Conservation (phyloP, 2,888 invertebrate species). For the Parnassius glacialis region DNA sequence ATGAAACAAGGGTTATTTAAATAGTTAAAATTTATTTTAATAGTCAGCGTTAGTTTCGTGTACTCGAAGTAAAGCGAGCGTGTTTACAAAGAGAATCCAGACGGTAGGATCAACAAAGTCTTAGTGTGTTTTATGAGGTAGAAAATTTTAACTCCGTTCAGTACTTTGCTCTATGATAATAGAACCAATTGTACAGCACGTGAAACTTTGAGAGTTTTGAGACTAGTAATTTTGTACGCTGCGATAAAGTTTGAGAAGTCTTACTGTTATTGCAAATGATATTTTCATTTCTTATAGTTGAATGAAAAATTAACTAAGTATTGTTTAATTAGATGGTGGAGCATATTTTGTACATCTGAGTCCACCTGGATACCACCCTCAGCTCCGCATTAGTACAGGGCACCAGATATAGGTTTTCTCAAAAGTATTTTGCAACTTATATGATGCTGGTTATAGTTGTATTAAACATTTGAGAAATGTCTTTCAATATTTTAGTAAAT, state of each 20-base stretch:
- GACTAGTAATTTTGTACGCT: constrained; percentile 26
- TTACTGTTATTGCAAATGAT: constrained; percentile 8
- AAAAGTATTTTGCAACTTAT: too few relatives aligned
- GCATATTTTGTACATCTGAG: too few relatives aligned
- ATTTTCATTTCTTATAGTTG: too few relatives aligned
- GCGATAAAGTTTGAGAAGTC: constrained; percentile 25
- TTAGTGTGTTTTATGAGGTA: constrained; percentile 50
- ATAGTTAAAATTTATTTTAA: constrained; percentile 27
- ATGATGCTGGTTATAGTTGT: too few relatives aligned
- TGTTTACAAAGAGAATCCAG: constrained; percentile 42
- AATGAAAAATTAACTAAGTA: too few relatives aligned
- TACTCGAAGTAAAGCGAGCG: constrained; percentile 31
- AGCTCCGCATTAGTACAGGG: too few relatives aligned
- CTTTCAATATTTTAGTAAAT: too few relatives aligned
- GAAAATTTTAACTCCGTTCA: constrained; percentile 57
- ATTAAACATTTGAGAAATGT: too few relatives aligned
- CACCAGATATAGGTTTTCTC: too few relatives aligned
- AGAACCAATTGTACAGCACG: constrained; percentile 63
- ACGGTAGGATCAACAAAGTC: constrained; percentile 52
- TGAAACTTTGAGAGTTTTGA: constrained; percentile 40
- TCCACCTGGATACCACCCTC: too few relatives aligned
- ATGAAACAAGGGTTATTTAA: too few relatives aligned
- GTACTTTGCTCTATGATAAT: constrained; percentile 58
- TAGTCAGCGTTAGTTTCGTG: constrained; percentile 26
- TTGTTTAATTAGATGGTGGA: too few relatives aligned